Evolutionary conservation across 2,888 invertebrate genomes (phyloP).

Genomic region (Athalia rosae): DNA sequence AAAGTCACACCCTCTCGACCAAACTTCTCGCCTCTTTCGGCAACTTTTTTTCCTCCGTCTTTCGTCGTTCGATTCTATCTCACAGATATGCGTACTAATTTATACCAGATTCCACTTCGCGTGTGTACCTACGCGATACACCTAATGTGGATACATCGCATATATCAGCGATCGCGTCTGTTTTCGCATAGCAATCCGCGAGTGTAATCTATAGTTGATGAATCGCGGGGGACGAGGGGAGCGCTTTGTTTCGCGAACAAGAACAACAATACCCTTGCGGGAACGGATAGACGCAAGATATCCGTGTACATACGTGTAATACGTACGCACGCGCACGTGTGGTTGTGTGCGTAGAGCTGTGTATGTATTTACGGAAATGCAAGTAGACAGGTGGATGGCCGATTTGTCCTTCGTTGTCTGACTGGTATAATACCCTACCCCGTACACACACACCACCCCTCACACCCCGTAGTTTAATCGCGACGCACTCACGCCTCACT

Average conservation of each 20-base stretch:
- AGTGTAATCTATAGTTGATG: no score
- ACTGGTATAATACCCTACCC: background rate
- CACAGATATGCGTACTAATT: background rate
- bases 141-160: no score
- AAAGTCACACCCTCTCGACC: constrained; percentile 19
- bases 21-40: background rate
- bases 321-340: no score
- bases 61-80: background rate
- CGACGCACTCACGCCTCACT: background rate
- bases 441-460: background rate
- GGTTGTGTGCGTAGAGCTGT: no score
- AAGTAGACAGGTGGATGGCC: background rate
- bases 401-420: constrained; percentile 8
- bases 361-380: background rate
- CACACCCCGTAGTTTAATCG: no score
- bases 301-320: no score
- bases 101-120: background rate
- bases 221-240: background rate
- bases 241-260: background rate
- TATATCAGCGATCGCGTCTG: no score
- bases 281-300: background rate
- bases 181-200: no score
- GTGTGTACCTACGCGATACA: background rate
- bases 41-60: background rate
- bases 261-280: background rate